Percentiles rank a stretch among this genome's conserved stretches.
Evolutionary conservation across 2,113 vertebrate genomes (phyloP).

Genomic region (Poeciliopsis retropinna): DNA sequence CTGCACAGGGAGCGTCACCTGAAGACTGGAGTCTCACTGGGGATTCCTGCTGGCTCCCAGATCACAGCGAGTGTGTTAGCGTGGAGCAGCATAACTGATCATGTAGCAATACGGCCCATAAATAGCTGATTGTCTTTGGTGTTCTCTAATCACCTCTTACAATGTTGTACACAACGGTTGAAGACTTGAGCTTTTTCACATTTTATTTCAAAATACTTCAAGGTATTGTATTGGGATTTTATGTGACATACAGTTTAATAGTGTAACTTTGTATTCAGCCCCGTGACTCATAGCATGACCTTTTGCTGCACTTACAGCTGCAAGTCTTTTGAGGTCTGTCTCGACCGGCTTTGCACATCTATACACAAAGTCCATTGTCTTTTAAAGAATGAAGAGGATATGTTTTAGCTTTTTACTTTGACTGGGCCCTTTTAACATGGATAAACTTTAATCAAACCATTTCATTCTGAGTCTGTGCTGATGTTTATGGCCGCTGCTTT

Average conservation of each 20-base stretch:
- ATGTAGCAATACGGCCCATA: conserved; percentile 51
- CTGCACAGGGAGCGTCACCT: conserved; percentile 73
- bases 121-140: conserved; percentile 51
- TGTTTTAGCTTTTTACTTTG: not conserved
- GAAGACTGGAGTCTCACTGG: conserved; percentile 57
- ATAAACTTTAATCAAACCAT: not conserved
- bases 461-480: not conserved
- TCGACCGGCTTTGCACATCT: too few relatives aligned
- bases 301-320: too few relatives aligned
- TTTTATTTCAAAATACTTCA: not conserved
- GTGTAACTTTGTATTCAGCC: too few relatives aligned
- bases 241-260: too few relatives aligned
- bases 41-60: conserved; percentile 66
- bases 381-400: not conserved
- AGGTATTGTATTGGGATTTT: not conserved
- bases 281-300: too few relatives aligned
- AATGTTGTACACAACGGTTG: not conserved
- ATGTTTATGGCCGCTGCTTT: too few relatives aligned
- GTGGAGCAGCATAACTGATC: conserved; percentile 50
- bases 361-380: too few relatives aligned
- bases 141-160: conserved; percentile 40
- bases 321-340: too few relatives aligned
- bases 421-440: too few relatives aligned
- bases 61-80: conserved; percentile 62
- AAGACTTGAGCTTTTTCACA: not conserved